These are phyloP conservation scores for Drosophila pectinifera DNA, from an alignment of 1,140 invertebrate genomes.

Conservation along the genomic window DNA sequence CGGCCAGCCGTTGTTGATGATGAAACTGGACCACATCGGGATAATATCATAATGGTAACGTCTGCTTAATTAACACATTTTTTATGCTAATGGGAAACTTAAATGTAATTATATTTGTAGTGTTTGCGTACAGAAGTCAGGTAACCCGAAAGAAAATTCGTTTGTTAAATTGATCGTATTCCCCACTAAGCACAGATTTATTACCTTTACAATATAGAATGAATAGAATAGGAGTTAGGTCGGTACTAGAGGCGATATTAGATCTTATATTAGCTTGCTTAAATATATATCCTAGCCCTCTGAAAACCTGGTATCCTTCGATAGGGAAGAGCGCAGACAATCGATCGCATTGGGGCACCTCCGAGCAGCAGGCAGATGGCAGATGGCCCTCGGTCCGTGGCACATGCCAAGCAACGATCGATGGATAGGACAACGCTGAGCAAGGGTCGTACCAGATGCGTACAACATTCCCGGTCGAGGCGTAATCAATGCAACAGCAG, in stretches of 20 bases:
- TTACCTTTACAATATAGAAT: too few relatives aligned
- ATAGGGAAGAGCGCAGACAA: conserved; percentile 10
- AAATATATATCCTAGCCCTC: background rate
- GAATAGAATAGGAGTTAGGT: too few relatives aligned
- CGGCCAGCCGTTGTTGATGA: conserved; percentile 13
- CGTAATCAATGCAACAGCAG: conserved; percentile 64
- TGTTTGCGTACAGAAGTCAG: too few relatives aligned
- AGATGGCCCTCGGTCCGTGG: conserved; percentile 27
- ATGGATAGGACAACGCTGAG: conserved; percentile 11
- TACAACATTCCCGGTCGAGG: conserved; percentile 8
- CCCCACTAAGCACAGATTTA: too few relatives aligned
- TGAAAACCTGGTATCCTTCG: background rate
- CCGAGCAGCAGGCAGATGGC: conserved; percentile 28
- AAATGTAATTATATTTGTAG: too few relatives aligned
- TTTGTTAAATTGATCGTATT: background rate
- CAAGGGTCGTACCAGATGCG: conserved; percentile 40
- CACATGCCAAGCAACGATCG: conserved; percentile 33
- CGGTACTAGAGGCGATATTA: too few relatives aligned
- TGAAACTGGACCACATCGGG: background rate
- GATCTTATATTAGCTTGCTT: background rate
- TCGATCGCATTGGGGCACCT: conserved; percentile 17
- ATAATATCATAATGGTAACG: background rate
- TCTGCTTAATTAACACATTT: background rate
- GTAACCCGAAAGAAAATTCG: too few relatives aligned
- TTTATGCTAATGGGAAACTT: too few relatives aligned